A percentile compares a stretch with the other conserved stretches of the same genome.
These are phyloP conservation scores for Euura saliciscinereae DNA, from an alignment of 1,140 invertebrate species.

Conservation along the genomic window DNA sequence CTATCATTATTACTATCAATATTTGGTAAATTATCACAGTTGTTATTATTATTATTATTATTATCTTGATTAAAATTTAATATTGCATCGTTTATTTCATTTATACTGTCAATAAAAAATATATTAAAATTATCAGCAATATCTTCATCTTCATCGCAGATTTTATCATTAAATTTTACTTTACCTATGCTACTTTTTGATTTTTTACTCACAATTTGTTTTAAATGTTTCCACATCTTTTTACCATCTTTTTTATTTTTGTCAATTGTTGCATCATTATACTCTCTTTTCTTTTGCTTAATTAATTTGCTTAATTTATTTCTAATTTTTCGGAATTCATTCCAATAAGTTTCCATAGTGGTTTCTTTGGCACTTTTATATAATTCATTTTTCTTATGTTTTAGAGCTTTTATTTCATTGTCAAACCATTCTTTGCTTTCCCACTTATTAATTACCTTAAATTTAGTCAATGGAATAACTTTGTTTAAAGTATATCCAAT, in stretches of 20 bases:
- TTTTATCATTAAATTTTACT: constrained; percentile 17
- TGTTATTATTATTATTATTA: neutral
- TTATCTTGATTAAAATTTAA: constrained; percentile 6
- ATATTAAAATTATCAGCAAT: constrained; percentile 26
- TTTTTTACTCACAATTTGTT: constrained; percentile 21
- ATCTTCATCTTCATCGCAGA: neutral
- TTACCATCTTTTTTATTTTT: constrained; percentile 14
- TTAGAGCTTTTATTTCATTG: constrained; percentile 10
- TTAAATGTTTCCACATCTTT: constrained; percentile 22
- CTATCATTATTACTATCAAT: constrained; percentile 13
- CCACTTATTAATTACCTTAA: constrained; percentile 20
- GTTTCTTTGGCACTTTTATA: constrained; percentile 19
- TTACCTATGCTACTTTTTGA: constrained; percentile 11
- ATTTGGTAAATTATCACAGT: neutral
- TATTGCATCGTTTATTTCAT: constrained; percentile 14
- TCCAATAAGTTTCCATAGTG: constrained; percentile 15
- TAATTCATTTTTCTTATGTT: constrained; percentile 11
- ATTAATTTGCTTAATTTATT: constrained; percentile 16
- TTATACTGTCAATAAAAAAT: constrained; percentile 18
- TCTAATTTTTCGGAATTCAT: constrained; percentile 18
- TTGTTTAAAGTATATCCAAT: constrained; percentile 18
- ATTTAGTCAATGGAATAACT: constrained; percentile 16
- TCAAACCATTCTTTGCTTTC: constrained; percentile 20
- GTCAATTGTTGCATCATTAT: constrained; percentile 15
- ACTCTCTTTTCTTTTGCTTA: constrained; percentile 19